These are phyloP conservation scores for Diloba caeruleocephala DNA, from an alignment of 2,888 invertebrate species.

Conservation along the genomic window DNA sequence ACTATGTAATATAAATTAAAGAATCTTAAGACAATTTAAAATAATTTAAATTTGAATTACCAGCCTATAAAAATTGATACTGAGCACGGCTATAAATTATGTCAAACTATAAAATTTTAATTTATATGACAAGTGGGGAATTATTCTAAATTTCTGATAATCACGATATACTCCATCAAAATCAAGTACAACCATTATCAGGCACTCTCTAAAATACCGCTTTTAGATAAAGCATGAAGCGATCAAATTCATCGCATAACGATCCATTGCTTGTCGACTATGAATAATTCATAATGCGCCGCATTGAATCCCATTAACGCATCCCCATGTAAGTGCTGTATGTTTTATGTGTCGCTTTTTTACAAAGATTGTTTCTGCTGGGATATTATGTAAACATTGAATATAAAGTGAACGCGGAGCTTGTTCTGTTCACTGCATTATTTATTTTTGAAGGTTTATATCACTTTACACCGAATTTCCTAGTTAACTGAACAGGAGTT, in stretches of 20 bases:
- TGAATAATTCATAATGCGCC: conserved; percentile 48
- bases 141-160: no score
- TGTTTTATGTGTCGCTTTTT: conserved; percentile 37
- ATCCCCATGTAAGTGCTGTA: conserved; percentile 37
- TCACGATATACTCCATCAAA: conserved; percentile 5
- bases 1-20: no score
- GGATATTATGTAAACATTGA: conserved; percentile 49
- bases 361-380: conserved; percentile 43
- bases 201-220: conserved; percentile 41
- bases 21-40: no score
- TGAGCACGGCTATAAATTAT: no score
- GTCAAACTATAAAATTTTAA: no score
- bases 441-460: conserved; percentile 29
- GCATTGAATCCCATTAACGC: conserved; percentile 47
- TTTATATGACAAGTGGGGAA: no score
- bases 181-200: conserved; percentile 30
- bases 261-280: conserved; percentile 45
- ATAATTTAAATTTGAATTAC: no score
- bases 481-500: background rate
- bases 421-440: conserved; percentile 43
- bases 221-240: conserved; percentile 44
- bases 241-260: conserved; percentile 41
- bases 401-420: conserved; percentile 30
- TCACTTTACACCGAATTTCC: conserved; percentile 15
- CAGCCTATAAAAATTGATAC: no score